phyloP scores from a whole-genome alignment of 1,140 invertebrate genomes.

The Rhopalosiphum padi region DNA sequence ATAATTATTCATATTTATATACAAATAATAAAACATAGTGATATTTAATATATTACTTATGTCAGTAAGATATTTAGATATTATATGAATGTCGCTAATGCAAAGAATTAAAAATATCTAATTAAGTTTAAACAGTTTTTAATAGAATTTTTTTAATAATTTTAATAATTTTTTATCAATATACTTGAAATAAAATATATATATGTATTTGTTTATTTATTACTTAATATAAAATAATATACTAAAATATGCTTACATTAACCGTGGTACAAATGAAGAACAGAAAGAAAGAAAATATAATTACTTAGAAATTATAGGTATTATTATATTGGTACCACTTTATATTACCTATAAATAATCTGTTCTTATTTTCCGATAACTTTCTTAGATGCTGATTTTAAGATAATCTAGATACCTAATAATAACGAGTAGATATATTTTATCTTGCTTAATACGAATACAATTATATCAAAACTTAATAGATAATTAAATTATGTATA shows the following conservation, averaged over 20 bases:
- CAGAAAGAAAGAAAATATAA: too few relatives aligned
- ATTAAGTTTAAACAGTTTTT: background rate
- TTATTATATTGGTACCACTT: too few relatives aligned
- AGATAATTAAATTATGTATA: too few relatives aligned
- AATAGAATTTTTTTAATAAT: background rate
- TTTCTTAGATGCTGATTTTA: background rate
- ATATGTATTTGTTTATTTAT: background rate
- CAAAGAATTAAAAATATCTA: background rate
- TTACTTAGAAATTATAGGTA: too few relatives aligned
- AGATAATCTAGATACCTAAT: background rate
- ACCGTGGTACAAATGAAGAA: too few relatives aligned
- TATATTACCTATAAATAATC: too few relatives aligned
- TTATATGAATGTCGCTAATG: background rate
- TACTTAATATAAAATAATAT: background rate
- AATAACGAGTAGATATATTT: background rate
- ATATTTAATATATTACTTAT: background rate
- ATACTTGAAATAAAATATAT: background rate
- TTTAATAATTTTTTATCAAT: background rate
- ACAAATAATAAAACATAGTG: background rate
- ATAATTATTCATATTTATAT: background rate
- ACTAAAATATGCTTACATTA: background rate
- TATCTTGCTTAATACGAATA: background rate
- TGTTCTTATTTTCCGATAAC: background rate
- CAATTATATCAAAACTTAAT: background rate
- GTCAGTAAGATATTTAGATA: background rate